Percentiles rank a stretch among this genome's conserved stretches.
phyloP scores from a whole-genome alignment of 2,113 vertebrate species.

The Trichomycterus rosablanca region DNA sequence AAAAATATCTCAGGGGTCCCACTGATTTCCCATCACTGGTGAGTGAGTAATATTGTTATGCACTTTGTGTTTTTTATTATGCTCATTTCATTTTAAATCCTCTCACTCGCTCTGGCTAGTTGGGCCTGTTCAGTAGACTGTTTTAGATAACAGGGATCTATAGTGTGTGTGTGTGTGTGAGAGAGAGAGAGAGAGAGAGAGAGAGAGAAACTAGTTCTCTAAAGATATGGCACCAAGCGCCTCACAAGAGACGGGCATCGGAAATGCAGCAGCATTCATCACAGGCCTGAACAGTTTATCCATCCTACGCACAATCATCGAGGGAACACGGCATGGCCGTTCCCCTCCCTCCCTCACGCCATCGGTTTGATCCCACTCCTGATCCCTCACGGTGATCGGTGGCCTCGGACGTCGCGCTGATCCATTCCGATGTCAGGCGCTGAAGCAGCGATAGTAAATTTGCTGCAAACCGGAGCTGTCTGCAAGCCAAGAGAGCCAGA shows the following conservation, averaged over 20 bases:
- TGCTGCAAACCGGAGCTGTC: conserved; percentile 5
- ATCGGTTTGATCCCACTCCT: conserved; percentile 12
- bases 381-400: conserved; percentile 33
- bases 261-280: conserved; percentile 27
- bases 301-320: conserved; percentile 27
- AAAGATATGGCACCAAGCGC: background rate
- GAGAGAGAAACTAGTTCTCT: conserved; percentile 1
- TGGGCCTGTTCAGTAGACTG: no score
- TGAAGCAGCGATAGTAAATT: conserved; percentile 14
- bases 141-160: no score
- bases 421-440: conserved; percentile 38
- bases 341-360: conserved; percentile 14
- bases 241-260: conserved; percentile 18
- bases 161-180: conserved; percentile 9
- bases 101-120: no score
- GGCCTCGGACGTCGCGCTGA: conserved; percentile 17
- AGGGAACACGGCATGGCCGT: conserved; percentile 1
- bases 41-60: no score
- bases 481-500: conserved; percentile 9
- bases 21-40: no score
- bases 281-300: conserved; percentile 34
- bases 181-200: no score
- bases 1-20: no score
- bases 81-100: no score
- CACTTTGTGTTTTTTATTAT: no score